These are phyloP conservation scores for Hirtodrosophila trivittata DNA, from an alignment of 2,888 invertebrate species.

Conservation along the genomic window DNA sequence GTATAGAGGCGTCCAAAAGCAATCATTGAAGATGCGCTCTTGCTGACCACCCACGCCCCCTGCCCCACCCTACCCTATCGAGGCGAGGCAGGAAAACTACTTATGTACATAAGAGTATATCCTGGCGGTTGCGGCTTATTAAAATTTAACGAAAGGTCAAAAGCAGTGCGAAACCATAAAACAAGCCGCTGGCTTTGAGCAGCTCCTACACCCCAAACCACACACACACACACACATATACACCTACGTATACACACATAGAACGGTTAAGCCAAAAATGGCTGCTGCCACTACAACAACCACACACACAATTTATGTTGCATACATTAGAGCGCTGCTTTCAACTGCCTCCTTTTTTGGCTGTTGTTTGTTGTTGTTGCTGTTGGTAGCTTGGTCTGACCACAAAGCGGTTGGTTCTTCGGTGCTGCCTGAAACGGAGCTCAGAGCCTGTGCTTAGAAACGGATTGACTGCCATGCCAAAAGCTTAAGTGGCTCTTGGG, in stretches of 20 bases:
- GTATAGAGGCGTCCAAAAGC: conserved; percentile 20
- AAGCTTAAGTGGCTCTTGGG: conserved; percentile 73
- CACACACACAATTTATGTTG: conserved; percentile 67
- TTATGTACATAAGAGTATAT: conserved; percentile 28
- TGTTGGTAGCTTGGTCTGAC: conserved; percentile 46
- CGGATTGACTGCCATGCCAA: conserved; percentile 77
- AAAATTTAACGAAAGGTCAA: conserved; percentile 76
- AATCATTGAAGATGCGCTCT: conserved; percentile 37
- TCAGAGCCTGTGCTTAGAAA: conserved; percentile 60
- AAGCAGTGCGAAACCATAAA: conserved; percentile 76
- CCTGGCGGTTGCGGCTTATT: conserved; percentile 57
- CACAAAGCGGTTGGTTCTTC: conserved; percentile 57
- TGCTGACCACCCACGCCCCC: background rate
- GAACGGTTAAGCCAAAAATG: conserved; percentile 52
- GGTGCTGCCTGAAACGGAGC: conserved; percentile 16
- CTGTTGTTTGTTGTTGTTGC: conserved; percentile 13
- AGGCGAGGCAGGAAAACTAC: conserved; percentile 43
- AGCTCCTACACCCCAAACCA: conserved; percentile 23
- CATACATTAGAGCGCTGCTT: conserved; percentile 63
- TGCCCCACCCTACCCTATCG: conserved; percentile 7
- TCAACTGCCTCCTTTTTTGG: conserved; percentile 10
- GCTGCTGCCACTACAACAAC: conserved; percentile 46
- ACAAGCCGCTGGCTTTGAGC: conserved; percentile 75
- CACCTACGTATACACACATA: conserved; percentile 17
- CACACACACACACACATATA: conserved; percentile 21